Evolutionary conservation across 2,888 invertebrate species (phyloP).

Genomic region (Limnephilus lunatus): DNA sequence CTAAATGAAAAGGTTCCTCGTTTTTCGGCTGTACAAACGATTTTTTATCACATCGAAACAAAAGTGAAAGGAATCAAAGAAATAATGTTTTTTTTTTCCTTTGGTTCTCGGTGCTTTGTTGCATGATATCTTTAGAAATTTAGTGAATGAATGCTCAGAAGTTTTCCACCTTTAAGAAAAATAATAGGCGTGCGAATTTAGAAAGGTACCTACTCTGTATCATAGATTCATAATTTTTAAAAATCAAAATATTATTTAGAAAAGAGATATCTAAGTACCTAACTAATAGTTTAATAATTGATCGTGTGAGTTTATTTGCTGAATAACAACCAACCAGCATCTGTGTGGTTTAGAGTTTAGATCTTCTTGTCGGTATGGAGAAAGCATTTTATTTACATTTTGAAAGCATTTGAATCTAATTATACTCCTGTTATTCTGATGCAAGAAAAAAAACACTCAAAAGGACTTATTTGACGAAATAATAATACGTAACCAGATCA

Average conservation of each 20-base stretch:
- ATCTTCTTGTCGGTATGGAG: no score
- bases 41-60: slow-evolving; percentile 7
- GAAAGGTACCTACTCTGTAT: neutral
- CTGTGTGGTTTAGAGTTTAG: no score
- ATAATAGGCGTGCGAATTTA: neutral
- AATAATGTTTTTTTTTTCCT: slow-evolving; percentile 14
- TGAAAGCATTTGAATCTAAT: no score
- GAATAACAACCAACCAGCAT: no score
- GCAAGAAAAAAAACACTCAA: no score
- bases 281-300: neutral
- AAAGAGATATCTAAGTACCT: neutral
- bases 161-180: neutral
- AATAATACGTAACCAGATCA: no score
- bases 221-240: neutral
- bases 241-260: neutral
- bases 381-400: no score
- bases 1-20: neutral
- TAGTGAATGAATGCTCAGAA: slow-evolving; percentile 18
- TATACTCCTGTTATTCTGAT: no score
- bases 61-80: slow-evolving; percentile 30
- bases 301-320: no score
- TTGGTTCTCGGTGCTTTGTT: neutral
- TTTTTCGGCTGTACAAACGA: neutral
- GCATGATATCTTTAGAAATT: neutral
- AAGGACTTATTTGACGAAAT: no score